Evolutionary conservation across 2,888 invertebrate species (phyloP).

Genomic region (Nasonovia ribisnigri): DNA sequence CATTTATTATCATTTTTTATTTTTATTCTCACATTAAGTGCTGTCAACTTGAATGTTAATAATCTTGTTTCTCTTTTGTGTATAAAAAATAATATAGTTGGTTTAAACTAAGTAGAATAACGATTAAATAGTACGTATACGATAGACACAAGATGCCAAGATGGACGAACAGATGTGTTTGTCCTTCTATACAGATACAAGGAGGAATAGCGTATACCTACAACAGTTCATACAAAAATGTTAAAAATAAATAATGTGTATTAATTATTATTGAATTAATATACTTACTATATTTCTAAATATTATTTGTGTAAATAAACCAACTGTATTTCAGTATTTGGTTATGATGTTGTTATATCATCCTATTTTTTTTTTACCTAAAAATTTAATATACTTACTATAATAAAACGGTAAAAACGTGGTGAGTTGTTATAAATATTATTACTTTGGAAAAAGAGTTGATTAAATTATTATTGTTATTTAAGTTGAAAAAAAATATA

Average conservation of each 20-base stretch:
- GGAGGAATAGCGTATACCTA: not conserved
- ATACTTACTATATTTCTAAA: not conserved
- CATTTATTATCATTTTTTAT: not conserved
- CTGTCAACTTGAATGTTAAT: not conserved
- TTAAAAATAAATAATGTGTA: conserved; percentile 14
- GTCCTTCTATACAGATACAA: not conserved
- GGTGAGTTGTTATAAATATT: conserved; percentile 42
- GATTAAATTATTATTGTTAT: conserved; percentile 44
- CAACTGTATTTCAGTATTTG: conserved; percentile 14
- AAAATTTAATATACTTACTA: not conserved
- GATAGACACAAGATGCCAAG: not conserved
- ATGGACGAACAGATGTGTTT: not conserved
- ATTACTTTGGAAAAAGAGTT: conserved; percentile 32
- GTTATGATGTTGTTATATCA: conserved; percentile 38
- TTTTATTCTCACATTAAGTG: not conserved
- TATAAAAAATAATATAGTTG: not conserved
- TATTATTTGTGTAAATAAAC: conserved; percentile 27
- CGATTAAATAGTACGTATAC: conserved; percentile 4
- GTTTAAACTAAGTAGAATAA: conserved; percentile 25
- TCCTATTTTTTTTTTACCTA: conserved; percentile 37
- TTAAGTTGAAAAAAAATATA: conserved; percentile 33
- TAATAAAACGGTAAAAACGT: conserved; percentile 10
- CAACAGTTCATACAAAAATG: conserved; percentile 10
- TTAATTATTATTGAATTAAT: conserved; percentile 17
- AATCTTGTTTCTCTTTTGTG: conserved; percentile 3